Conservation (phyloP, 2,113 vertebrate species). For the Pangasianodon gigas region DNA sequence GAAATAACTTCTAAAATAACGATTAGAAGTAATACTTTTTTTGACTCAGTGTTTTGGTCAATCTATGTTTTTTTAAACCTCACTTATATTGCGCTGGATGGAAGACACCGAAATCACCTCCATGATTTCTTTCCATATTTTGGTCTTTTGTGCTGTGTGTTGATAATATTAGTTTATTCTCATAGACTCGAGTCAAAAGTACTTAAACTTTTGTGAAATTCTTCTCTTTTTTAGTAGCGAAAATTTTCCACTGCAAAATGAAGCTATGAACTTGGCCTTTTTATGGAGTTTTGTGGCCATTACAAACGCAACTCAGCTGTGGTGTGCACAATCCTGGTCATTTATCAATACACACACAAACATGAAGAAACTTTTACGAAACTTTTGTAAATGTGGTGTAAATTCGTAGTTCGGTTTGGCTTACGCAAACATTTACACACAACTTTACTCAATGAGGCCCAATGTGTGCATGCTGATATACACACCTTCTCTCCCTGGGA, state of each 20-base stretch:
- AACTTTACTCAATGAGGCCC: background rate
- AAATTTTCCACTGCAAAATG: background rate
- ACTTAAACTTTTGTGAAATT: background rate
- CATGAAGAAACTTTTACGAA: background rate
- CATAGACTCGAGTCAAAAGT: background rate
- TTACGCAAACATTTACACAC: background rate
- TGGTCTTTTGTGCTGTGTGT: background rate
- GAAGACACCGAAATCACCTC: background rate
- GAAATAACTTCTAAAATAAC: background rate
- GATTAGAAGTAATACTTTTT: background rate
- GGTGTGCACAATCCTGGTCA: background rate
- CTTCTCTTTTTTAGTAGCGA: background rate
- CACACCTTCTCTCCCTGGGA: slow-evolving; percentile 78
- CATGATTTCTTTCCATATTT: background rate
- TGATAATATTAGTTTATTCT: background rate
- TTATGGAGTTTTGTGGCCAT: background rate
- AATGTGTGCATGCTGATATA: background rate
- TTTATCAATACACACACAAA: background rate
- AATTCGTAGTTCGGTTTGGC: background rate
- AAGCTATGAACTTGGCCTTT: background rate
- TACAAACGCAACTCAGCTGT: background rate
- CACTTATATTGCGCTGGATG: background rate
- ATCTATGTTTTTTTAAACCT: background rate
- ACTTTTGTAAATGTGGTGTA: too few relatives aligned
- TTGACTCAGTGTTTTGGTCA: background rate